A percentile compares a stretch with the other conserved stretches of the same genome.
These are phyloP conservation scores for Drosophila maculinotata DNA, from an alignment of 2,888 invertebrate genomes.

Conservation along the genomic window DNA sequence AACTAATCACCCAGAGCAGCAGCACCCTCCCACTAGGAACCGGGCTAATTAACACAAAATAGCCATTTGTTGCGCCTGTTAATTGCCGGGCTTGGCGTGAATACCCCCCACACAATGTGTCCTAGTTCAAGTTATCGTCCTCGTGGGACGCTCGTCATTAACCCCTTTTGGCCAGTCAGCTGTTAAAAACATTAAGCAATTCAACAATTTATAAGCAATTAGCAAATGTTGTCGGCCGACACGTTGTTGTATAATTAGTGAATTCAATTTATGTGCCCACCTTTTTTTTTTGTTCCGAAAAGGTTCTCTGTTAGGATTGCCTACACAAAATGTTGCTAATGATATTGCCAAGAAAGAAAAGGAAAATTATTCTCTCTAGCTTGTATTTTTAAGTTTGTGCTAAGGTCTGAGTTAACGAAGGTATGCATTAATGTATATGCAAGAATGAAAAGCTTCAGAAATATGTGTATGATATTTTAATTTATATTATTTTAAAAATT, in stretches of 20 bases:
- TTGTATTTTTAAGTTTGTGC: neutral
- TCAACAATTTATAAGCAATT: constrained; percentile 74
- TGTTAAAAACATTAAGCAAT: constrained; percentile 66
- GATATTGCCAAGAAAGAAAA: constrained; percentile 9
- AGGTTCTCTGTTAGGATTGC: neutral
- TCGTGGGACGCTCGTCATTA: constrained; percentile 60
- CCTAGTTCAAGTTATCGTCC: constrained; percentile 32
- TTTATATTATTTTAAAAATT: no score
- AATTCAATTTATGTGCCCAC: constrained; percentile 40
- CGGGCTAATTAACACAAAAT: constrained; percentile 66
- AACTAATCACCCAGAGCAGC: constrained; percentile 43
- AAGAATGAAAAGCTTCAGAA: no score
- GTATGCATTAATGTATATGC: no score
- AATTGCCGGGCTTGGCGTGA: constrained; percentile 47
- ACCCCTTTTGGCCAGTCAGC: constrained; percentile 66
- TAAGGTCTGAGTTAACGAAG: neutral
- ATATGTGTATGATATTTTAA: no score
- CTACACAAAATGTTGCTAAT: constrained; percentile 25
- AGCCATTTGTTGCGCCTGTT: constrained; percentile 70
- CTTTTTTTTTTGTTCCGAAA: constrained; percentile 30
- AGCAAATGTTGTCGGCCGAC: constrained; percentile 46
- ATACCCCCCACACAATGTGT: neutral
- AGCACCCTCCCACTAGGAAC: neutral
- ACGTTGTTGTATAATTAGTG: constrained; percentile 58
- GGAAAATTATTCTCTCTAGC: neutral